phyloP scores from a whole-genome alignment of 1,140 invertebrate genomes.

The Phymastichus coffea region DNA sequence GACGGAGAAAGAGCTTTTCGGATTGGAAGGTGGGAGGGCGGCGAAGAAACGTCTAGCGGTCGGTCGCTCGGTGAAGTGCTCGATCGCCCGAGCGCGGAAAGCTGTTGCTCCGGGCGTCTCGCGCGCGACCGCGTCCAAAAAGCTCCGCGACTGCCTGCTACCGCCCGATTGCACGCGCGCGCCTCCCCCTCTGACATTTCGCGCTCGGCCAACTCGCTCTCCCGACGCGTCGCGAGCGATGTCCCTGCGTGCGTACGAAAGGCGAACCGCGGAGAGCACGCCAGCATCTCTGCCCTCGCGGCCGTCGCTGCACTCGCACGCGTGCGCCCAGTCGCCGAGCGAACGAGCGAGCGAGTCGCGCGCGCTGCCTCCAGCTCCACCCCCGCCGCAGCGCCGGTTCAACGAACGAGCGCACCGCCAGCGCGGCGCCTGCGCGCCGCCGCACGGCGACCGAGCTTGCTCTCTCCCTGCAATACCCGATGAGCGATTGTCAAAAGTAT shows the following conservation, averaged over 20 bases:
- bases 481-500: slow-evolving; percentile 18
- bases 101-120: slow-evolving; percentile 1
- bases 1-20: too few relatives aligned
- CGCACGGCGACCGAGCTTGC: slow-evolving; percentile 37
- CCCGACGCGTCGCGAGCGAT: background rate
- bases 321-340: too few relatives aligned
- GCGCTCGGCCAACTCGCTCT: too few relatives aligned
- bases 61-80: background rate
- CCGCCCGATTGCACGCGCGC: slow-evolving; percentile 8
- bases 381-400: slow-evolving; percentile 33
- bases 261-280: background rate
- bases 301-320: too few relatives aligned
- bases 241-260: background rate
- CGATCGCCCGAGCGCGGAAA: slow-evolving; percentile 4
- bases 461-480: too few relatives aligned
- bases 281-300: background rate
- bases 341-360: too few relatives aligned
- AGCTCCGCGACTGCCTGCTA: too few relatives aligned
- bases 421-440: slow-evolving; percentile 40
- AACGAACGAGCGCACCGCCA: slow-evolving; percentile 42
- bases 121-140: too few relatives aligned
- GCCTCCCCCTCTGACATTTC: background rate
- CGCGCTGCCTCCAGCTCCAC: background rate
- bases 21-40: background rate
- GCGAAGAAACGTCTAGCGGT: background rate